A percentile compares a stretch with the other conserved stretches of the same genome.
Evolutionary conservation across 2,113 vertebrate genomes (phyloP).

Genomic region (Hypanus sabinus): DNA sequence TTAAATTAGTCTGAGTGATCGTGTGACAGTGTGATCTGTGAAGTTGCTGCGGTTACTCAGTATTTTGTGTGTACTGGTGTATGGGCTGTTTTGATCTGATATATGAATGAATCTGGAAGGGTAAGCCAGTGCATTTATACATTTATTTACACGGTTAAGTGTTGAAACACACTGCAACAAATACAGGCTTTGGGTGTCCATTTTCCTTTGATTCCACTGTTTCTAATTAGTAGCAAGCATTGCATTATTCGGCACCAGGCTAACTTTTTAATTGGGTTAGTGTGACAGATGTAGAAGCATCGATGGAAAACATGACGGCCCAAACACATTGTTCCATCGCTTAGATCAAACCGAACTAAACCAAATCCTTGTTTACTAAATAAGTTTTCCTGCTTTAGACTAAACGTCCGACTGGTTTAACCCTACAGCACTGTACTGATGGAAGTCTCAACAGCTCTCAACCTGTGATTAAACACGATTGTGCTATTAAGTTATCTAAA

Average conservation of each 20-base stretch:
- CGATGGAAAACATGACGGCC: background rate
- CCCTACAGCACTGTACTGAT: background rate
- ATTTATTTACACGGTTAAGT: background rate
- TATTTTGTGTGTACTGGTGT: background rate
- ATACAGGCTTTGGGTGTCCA: background rate
- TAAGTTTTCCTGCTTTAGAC: background rate
- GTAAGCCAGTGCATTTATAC: background rate
- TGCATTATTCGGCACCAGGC: background rate
- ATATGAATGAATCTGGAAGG: slow-evolving; percentile 5
- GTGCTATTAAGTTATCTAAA: background rate
- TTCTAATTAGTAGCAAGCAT: background rate
- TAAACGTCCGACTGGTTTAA: background rate
- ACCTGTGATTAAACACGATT: background rate
- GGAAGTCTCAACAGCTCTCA: background rate
- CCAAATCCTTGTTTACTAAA: slow-evolving; percentile 16
- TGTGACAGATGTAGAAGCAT: background rate
- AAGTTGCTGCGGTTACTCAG: background rate
- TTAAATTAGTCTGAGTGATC: background rate
- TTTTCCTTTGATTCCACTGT: background rate
- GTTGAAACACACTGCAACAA: background rate
- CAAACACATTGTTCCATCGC: background rate
- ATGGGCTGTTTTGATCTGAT: background rate
- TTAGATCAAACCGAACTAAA: background rate
- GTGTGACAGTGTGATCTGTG: background rate
- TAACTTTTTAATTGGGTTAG: background rate